These are phyloP conservation scores for Leontocebus nigricollis DNA, from an alignment of 2,797 vertebrate genomes.

Conservation along the genomic window DNA sequence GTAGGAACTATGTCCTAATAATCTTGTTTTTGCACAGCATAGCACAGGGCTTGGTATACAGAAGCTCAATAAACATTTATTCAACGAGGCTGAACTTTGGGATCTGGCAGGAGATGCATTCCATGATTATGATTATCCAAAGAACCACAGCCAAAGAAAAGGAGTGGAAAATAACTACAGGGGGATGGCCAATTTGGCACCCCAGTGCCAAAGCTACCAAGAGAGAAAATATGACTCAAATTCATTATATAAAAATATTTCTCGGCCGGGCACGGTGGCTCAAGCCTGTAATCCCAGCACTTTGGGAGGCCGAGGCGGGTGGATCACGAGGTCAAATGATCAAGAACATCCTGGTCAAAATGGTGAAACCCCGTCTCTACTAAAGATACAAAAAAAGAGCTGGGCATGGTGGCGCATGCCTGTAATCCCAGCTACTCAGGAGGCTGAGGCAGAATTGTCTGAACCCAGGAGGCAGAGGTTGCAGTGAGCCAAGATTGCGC, in stretches of 20 bases:
- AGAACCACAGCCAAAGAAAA: background rate
- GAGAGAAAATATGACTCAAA: background rate
- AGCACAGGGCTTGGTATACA: background rate
- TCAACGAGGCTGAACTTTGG: background rate
- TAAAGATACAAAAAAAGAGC: too few species aligned
- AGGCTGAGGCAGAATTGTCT: too few species aligned
- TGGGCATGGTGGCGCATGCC: too few species aligned
- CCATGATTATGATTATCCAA: background rate
- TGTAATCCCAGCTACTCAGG: too few species aligned
- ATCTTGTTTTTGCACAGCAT: background rate
- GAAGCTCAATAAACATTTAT: background rate
- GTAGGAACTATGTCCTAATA: background rate
- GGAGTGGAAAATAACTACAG: background rate
- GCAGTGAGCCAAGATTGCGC: too few species aligned
- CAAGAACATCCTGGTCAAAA: too few species aligned
- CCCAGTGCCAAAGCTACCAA: background rate
- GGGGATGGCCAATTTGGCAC: background rate
- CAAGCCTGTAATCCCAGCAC: too few species aligned
- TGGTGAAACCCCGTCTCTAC: too few species aligned
- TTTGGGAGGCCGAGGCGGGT: too few species aligned
- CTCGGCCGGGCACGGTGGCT: too few species aligned
- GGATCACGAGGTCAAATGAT: too few species aligned
- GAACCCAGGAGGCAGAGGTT: too few species aligned
- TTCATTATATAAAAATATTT: background rate
- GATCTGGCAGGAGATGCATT: rapidly evolving